These are phyloP conservation scores for Malurus melanocephalus DNA, from an alignment of 2,113 vertebrate species.

Conservation along the genomic window DNA sequence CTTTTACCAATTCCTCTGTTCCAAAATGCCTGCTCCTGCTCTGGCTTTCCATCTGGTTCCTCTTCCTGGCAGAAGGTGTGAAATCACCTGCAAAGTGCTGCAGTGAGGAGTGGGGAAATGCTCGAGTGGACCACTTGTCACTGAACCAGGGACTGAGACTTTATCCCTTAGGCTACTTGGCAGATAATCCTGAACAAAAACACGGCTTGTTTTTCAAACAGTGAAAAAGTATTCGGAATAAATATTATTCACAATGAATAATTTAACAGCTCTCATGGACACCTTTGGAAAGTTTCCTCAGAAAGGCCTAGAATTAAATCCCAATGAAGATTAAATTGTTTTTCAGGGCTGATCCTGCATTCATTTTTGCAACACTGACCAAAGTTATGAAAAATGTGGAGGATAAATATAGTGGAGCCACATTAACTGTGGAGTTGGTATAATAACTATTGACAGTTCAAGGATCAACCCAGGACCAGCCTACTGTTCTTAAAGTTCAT, in stretches of 20 bases:
- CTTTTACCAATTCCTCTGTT: neutral
- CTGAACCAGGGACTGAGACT: neutral
- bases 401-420: neutral
- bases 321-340: neutral
- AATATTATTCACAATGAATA: conserved; percentile 30
- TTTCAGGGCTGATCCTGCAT: conserved; percentile 5
- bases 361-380: neutral
- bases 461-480: neutral
- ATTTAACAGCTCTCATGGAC: conserved; percentile 30
- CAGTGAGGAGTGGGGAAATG: neutral
- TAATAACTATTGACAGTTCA: neutral
- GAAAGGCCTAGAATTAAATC: conserved; percentile 16
- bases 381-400: neutral
- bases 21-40: neutral
- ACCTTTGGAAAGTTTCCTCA: conserved; percentile 23
- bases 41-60: neutral
- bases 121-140: neutral
- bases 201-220: neutral
- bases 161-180: neutral
- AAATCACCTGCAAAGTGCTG: neutral
- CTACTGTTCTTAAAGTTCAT: neutral
- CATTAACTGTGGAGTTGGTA: neutral
- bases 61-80: neutral
- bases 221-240: conserved; percentile 11
- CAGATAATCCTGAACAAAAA: neutral